These are phyloP conservation scores for Aspiorhynchus laticeps DNA, from an alignment of 2,113 vertebrate genomes.

Conservation along the genomic window DNA sequence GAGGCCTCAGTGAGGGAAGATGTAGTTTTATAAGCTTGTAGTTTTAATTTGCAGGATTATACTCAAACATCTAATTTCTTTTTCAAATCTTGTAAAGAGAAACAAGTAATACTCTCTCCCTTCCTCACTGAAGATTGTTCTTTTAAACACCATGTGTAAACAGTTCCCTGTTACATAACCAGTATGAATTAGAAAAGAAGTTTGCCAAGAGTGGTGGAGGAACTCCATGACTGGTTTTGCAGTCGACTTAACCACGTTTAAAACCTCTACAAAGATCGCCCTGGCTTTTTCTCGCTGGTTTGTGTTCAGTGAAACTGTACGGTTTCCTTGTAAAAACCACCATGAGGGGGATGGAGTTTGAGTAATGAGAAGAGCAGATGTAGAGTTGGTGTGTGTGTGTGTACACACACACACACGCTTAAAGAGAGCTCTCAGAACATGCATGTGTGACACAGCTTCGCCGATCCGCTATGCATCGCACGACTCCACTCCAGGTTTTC, in stretches of 20 bases:
- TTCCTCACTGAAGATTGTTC: constrained; percentile 40
- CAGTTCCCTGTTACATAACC: constrained; percentile 74
- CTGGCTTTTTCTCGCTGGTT: constrained; percentile 57
- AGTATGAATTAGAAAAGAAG: constrained; percentile 62
- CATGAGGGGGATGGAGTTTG: constrained; percentile 36
- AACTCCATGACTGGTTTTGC: constrained; percentile 75
- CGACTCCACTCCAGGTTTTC: constrained; percentile 86
- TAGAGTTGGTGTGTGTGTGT: background rate
- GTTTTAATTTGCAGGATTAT: constrained; percentile 34
- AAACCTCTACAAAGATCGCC: constrained; percentile 62
- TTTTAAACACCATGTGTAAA: constrained; percentile 70
- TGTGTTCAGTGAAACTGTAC: constrained; percentile 38
- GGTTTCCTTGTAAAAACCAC: constrained; percentile 39
- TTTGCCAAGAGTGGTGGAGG: constrained; percentile 10
- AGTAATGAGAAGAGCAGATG: constrained; percentile 31
- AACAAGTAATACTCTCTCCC: constrained; percentile 16
- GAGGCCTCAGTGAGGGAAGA: background rate
- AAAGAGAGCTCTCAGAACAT: constrained; percentile 43
- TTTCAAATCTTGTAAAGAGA: constrained; percentile 42
- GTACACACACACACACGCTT: background rate
- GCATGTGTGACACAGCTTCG: constrained; percentile 48
- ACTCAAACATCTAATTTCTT: constrained; percentile 25
- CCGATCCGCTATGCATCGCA: constrained; percentile 38
- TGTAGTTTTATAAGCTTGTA: constrained; percentile 5
- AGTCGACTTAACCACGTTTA: constrained; percentile 60